A percentile compares a stretch with the other conserved stretches of the same genome.
Conservation (phyloP, 2,113 vertebrate genomes). For the Ptilorrhoa leucosticta region DNA sequence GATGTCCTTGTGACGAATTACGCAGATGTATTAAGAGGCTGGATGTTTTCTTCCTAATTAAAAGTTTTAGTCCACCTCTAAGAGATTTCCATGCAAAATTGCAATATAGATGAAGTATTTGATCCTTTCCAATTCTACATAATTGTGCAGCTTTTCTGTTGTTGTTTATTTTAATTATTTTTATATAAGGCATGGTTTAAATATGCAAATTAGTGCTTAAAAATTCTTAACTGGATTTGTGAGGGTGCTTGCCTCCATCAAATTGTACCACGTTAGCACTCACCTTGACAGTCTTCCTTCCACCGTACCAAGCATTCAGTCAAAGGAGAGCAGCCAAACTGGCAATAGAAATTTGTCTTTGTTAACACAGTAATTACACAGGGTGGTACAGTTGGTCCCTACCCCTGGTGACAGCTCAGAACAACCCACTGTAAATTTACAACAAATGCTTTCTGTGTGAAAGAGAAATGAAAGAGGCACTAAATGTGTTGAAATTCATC, state of each 20-base stretch:
- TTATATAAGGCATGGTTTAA: conserved; percentile 57
- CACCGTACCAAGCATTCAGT: not conserved
- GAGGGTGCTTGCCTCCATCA: not conserved
- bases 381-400: not conserved
- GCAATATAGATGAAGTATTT: conserved; percentile 21
- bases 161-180: not conserved
- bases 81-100: conserved; percentile 14
- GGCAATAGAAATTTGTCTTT: not conserved
- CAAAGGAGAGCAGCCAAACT: not conserved
- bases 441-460: conserved; percentile 63
- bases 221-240: not conserved
- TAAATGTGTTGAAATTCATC: conserved; percentile 78
- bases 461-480: conserved; percentile 81
- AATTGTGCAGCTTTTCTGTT: conserved; percentile 28
- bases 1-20: not conserved
- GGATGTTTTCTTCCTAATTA: not conserved
- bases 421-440: conserved; percentile 23
- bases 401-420: conserved; percentile 43
- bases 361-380: not conserved
- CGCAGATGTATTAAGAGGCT: not conserved
- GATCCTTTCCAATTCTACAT: not conserved
- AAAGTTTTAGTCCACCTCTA: not conserved
- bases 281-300: not conserved
- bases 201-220: conserved; percentile 22
- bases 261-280: not conserved